Base-by-base conservation (phyloP, 2,113 vertebrate genomes). In the Prunella himalayana region DNA sequence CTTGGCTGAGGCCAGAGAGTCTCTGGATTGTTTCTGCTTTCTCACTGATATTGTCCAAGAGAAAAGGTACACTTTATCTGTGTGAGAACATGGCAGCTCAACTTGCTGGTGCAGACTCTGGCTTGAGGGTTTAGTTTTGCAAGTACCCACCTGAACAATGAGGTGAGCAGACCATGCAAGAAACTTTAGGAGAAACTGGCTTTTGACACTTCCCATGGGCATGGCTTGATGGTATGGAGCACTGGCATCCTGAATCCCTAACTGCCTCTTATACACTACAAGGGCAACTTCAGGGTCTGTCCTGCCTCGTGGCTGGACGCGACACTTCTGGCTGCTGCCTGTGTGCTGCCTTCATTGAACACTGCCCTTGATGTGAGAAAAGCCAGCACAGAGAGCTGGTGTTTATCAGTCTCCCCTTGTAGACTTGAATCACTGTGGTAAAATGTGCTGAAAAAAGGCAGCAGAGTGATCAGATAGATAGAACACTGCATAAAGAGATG, bases 251-350 rank as follows among this genome's bases (percentile, higher is more conserved):
- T 28, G 10, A 54, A 73, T 60, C 20, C 1, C 3, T 35, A 50
- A 31, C 15, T 42, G 23, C 33, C 22, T 73, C 15, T 51, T 22
- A 11, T 1, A 22, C 5, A 42, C 8, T 7, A 10, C 14, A 41
- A 82, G 18, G 23, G 16, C 6, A 86, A 11, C 25, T 37, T 72
- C 41, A 50, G 24, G 19, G 24, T 53, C 28, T 33, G 5, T 70
- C 30, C 31, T 77, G n/a, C 20, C 33, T 63, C 0, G 1, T 37
- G 44, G 7, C n/a, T 64, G 45, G 30, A 7, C 30, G 42, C 0
- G 0, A 13, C 17, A 13, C 23, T 60, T 61, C 15, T 61, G 23
- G 3, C 10, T 94, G 49, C 24, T 72, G 64, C 17, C 25, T 49
- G 1, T 23, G 31, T 6, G 5, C 11, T 50, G 30, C 20, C 25